These are phyloP conservation scores for Oenanthe oenanthe DNA, from an alignment of 2,113 vertebrate species.

Conservation along the genomic window DNA sequence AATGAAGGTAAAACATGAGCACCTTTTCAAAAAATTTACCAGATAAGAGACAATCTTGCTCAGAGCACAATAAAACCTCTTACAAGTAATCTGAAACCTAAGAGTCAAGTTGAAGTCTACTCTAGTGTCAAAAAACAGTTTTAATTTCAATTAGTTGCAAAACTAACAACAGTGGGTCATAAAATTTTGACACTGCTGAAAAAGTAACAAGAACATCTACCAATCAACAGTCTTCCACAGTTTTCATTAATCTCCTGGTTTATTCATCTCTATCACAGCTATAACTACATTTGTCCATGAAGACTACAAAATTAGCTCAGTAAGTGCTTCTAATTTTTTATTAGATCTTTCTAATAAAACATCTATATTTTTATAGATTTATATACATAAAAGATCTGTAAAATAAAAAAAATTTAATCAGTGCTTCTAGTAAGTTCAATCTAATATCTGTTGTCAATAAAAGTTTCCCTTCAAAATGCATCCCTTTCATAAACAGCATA, in stretches of 20 bases:
- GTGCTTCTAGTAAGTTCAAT: too few species aligned
- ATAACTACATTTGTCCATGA: neutral
- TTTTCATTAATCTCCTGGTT: neutral
- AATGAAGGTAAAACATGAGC: neutral
- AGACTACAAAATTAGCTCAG: neutral
- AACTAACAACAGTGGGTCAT: neutral
- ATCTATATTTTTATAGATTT: too few species aligned
- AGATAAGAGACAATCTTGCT: neutral
- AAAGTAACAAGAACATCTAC: neutral
- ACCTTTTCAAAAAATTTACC: neutral
- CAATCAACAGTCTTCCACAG: neutral
- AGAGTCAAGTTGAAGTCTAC: neutral
- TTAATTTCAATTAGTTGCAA: neutral
- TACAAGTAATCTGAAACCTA: neutral
- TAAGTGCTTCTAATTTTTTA: neutral
- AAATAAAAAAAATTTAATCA: too few species aligned
- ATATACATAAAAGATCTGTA: too few species aligned
- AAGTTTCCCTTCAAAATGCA: neutral
- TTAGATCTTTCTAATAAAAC: too few species aligned
- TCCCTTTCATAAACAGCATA: neutral
- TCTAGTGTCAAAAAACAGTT: neutral
- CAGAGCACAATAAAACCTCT: neutral
- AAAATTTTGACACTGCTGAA: neutral
- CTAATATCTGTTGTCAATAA: neutral
- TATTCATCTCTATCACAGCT: neutral